Conservation (phyloP, 2,113 vertebrate species). For the Sigmodon hispidus region DNA sequence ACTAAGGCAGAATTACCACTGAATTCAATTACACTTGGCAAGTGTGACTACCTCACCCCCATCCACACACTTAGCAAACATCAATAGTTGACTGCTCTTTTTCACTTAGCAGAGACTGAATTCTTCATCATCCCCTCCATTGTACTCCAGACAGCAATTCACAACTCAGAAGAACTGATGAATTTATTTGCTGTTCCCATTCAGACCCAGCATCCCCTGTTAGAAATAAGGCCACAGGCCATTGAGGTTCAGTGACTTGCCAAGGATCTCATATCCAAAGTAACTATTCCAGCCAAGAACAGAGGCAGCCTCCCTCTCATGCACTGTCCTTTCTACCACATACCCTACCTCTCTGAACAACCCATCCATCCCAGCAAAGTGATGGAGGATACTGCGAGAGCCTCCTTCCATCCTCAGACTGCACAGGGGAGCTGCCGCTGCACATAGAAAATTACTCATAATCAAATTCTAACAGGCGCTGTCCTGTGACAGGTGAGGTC, state of each 20-base stretch:
- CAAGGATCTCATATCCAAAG: background rate
- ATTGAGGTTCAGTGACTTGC: background rate
- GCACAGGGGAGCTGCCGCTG: background rate
- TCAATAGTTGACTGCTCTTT: background rate
- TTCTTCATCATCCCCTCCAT: background rate
- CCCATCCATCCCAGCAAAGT: background rate
- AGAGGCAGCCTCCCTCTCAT: background rate
- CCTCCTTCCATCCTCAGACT: background rate
- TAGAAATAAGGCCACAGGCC: background rate
- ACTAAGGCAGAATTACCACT: background rate
- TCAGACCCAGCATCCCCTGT: background rate
- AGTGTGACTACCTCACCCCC: background rate
- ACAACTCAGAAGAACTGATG: background rate
- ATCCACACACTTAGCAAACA: background rate
- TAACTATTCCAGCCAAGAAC: background rate
- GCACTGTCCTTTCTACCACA: background rate
- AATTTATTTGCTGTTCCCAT: background rate
- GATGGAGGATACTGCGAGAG: background rate
- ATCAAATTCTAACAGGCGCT: background rate
- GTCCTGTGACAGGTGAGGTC: conserved; percentile 31
- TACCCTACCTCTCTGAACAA: background rate
- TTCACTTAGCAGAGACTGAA: background rate
- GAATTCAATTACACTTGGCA: background rate
- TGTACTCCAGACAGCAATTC: background rate
- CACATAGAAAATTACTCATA: background rate